Percentiles rank a stretch among this genome's conserved stretches.
phyloP scores from a whole-genome alignment of 2,888 invertebrate genomes.

The Andrena praecox region DNA sequence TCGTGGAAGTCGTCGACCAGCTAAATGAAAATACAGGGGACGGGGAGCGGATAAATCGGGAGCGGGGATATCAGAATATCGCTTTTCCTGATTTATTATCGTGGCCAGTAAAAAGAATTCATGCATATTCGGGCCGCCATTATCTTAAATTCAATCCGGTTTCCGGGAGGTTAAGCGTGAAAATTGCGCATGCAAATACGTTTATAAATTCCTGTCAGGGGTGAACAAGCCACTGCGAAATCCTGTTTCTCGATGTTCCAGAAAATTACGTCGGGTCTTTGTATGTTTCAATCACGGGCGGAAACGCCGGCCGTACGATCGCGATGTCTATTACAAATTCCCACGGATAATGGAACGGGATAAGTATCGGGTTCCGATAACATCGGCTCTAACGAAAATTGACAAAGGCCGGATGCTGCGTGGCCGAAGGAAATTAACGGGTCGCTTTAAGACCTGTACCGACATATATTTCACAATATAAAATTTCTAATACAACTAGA shows the following conservation, averaged over 20 bases:
- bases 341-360: constrained; percentile 13
- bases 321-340: constrained; percentile 36
- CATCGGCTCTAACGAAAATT: background rate
- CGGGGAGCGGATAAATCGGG: constrained; percentile 60
- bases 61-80: constrained; percentile 64
- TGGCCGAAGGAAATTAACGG: background rate
- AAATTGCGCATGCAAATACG: constrained; percentile 80
- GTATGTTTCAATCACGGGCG: constrained; percentile 40
- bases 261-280: constrained; percentile 74
- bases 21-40: constrained; percentile 3
- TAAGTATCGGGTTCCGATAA: constrained; percentile 24
- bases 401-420: background rate
- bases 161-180: constrained; percentile 78
- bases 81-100: constrained; percentile 73
- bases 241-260: constrained; percentile 75
- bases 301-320: background rate
- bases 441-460: background rate
- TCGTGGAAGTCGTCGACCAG: background rate
- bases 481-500: too few relatives aligned
- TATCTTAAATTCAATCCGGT: constrained; percentile 78
- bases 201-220: constrained; percentile 72
- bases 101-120: constrained; percentile 67
- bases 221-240: constrained; percentile 65
- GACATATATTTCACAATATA: too few relatives aligned
- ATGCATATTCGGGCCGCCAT: constrained; percentile 75